Evolutionary conservation across 2,888 invertebrate species (phyloP).

Genomic region (Dryococelus australis): DNA sequence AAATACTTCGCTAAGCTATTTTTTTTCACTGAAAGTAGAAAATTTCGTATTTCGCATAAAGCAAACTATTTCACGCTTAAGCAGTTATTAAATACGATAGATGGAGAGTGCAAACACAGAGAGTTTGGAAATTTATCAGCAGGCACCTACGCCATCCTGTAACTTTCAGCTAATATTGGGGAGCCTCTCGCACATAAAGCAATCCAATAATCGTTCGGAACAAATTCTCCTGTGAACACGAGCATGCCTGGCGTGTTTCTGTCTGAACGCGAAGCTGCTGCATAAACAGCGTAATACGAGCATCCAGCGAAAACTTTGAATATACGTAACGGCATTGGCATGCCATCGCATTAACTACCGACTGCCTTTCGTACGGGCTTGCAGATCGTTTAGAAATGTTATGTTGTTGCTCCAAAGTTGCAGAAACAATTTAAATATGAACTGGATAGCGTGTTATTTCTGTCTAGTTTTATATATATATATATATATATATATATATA

Average conservation of each 20-base stretch:
- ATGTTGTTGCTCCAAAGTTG: neutral
- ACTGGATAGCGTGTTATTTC: too few relatives aligned
- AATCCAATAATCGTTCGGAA: neutral
- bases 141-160: neutral
- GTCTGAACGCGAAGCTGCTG: neutral
- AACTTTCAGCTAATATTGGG: neutral
- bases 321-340: neutral
- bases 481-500: too few relatives aligned
- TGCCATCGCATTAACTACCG: neutral
- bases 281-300: neutral
- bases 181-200: neutral
- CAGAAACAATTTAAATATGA: neutral
- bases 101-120: too few relatives aligned
- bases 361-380: neutral
- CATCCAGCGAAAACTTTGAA: neutral
- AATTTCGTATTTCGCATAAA: too few relatives aligned
- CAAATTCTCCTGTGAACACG: neutral
- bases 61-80: too few relatives aligned
- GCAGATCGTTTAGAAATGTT: neutral
- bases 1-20: too few relatives aligned
- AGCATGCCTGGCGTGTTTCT: neutral
- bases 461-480: too few relatives aligned
- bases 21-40: too few relatives aligned
- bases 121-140: neutral
- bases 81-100: too few relatives aligned